phyloP scores from a whole-genome alignment of 2,113 vertebrate genomes.

The Tylochromis polylepis region DNA sequence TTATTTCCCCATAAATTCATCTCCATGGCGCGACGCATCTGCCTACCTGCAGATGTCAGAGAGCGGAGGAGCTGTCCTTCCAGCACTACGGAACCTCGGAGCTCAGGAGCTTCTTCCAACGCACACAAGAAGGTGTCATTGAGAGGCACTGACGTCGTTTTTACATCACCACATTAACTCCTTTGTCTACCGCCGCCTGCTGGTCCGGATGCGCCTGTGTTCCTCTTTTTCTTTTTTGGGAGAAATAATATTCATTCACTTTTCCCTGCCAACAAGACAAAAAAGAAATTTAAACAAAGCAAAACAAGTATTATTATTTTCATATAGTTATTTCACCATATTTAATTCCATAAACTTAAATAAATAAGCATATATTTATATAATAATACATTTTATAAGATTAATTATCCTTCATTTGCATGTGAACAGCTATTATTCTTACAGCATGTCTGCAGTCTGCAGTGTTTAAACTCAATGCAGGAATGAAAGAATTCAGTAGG shows the following conservation, averaged over 20 bases:
- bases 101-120: conserved; percentile 34
- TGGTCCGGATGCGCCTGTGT: conserved; percentile 52
- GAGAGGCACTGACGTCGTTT: conserved; percentile 7
- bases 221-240: background rate
- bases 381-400: background rate
- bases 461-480: background rate
- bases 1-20: background rate
- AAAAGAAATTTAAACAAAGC: background rate
- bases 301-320: background rate
- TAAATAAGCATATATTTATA: background rate
- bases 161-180: background rate
- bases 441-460: background rate
- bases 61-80: conserved; percentile 56
- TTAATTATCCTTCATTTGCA: background rate
- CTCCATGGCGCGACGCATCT: background rate
- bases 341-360: too few species aligned
- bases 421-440: background rate
- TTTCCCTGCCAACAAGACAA: background rate
- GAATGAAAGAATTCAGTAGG: conserved; percentile 42
- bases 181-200: conserved; percentile 63
- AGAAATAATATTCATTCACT: background rate
- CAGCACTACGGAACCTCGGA: conserved; percentile 52
- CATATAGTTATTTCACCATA: background rate
- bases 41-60: conserved; percentile 61
- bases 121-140: conserved; percentile 11